Evolutionary conservation across 2,888 invertebrate genomes (phyloP), one percentile per base, ranked within the genome.

Genomic region (Acrocera orbiculus): DNA sequence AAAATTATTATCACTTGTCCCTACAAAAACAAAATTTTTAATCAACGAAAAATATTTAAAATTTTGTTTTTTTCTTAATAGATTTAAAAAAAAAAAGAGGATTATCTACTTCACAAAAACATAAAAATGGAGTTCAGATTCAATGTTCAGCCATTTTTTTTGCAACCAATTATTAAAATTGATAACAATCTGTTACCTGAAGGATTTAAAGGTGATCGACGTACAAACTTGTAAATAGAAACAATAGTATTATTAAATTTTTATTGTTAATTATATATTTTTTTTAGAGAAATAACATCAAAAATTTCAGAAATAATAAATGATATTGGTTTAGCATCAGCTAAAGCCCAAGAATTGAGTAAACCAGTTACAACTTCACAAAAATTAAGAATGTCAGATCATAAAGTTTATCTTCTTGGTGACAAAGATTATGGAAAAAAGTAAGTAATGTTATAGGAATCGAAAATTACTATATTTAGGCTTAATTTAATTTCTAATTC

Each of bases 341-440:
- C 81, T 0, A 53, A 57, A 13, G 78, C 80, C 4, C 83, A 83
- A 56, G 77, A 75, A 3, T 63, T 83, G 2, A 69, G 62, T 43
- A 76, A 73, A 49, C 68, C 76, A 2, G 77, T 83, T 43, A 83
- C 82, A 15, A 74, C 74, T 1, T 68, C 76, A 0, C 69, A 74
- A 14, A 73, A 75, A 46, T 56, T 82, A 25, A 47, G 73, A 53
- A 66, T 69, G 54, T 59, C 68, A 41, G 65, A 59, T 32, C 61
- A 61, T 47, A 53, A 47, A 25, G 49, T 60, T 24, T 61, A 61
- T 48, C 42, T 61, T 30, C 42, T 61, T 35, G 55, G 52, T 4
- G 61, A 61, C 46, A 41, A 42, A 7, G 45, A 51, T 23, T 65
- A 58, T 34, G 67, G 66, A 29, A 65, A 65, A 40, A 64, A 65